phyloP scores from a whole-genome alignment of 2,888 invertebrate species.

The Lepidochrysops patricia region DNA sequence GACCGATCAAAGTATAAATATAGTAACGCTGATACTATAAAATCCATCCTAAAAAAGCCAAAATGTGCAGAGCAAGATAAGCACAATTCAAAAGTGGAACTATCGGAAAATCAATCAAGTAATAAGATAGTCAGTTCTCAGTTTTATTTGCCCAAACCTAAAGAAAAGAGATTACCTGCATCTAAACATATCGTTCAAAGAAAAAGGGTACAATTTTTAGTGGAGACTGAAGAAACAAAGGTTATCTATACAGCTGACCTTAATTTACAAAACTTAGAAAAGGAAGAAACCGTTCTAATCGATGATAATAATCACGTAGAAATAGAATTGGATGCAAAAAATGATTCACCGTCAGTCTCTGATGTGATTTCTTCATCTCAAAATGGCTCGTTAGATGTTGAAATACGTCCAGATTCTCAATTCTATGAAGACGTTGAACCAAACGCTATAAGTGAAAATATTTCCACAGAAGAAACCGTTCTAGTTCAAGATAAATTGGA shows the following conservation, averaged over 20 bases:
- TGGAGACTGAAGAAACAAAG: slow-evolving; percentile 76
- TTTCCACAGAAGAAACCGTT: slow-evolving; percentile 19
- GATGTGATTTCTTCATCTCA: not conserved
- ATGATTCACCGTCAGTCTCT: not conserved
- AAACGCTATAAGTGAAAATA: slow-evolving; percentile 21
- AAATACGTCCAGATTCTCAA: slow-evolving; percentile 35
- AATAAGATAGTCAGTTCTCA: slow-evolving; percentile 47
- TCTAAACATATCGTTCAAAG: slow-evolving; percentile 62
- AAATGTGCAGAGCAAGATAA: slow-evolving; percentile 50
- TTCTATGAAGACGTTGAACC: slow-evolving; percentile 30
- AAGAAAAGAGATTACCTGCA: slow-evolving; percentile 44
- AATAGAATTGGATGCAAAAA: slow-evolving; percentile 15
- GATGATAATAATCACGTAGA: slow-evolving; percentile 23
- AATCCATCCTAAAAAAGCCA: slow-evolving; percentile 76
- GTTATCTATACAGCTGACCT: slow-evolving; percentile 67
- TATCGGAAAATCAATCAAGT: slow-evolving; percentile 20
- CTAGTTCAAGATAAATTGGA: slow-evolving; percentile 27
- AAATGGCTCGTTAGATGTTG: not conserved
- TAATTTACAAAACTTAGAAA: slow-evolving; percentile 51
- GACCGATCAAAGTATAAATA: slow-evolving; percentile 50
- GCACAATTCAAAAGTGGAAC: slow-evolving; percentile 39
- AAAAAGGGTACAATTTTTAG: slow-evolving; percentile 82
- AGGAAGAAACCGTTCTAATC: slow-evolving; percentile 34
- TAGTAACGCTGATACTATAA: slow-evolving; percentile 61
- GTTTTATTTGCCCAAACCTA: slow-evolving; percentile 77